Conservation (phyloP, 2,113 vertebrate genomes). For the Alouatta palliata region DNA sequence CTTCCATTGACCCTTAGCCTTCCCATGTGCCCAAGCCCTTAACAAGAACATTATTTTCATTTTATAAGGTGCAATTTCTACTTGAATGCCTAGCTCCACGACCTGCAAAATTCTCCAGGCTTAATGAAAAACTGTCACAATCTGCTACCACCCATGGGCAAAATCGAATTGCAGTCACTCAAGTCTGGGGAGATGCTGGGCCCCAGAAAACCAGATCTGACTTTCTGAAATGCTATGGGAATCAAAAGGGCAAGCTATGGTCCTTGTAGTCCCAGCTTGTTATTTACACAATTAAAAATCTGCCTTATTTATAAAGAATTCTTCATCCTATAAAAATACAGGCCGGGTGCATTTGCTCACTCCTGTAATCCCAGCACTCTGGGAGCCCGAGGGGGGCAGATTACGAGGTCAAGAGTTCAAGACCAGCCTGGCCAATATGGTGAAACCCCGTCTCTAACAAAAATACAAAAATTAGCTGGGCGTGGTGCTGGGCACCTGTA, state of each 20-base stretch:
- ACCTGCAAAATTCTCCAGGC: not conserved
- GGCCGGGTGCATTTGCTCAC: too few species aligned
- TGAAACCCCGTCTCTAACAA: too few species aligned
- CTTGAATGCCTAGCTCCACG: not conserved
- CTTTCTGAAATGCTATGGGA: not conserved
- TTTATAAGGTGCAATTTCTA: not conserved
- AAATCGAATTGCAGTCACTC: not conserved
- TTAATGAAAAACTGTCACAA: not conserved
- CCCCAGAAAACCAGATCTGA: not conserved
- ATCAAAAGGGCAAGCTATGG: not conserved
- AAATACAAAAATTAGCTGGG: too few species aligned
- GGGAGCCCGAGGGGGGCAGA: too few species aligned
- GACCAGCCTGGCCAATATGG: too few species aligned
- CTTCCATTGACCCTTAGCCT: not conserved
- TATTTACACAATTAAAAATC: not conserved
- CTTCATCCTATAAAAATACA: not conserved
- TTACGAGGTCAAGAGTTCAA: too few species aligned
- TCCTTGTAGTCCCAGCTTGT: not conserved
- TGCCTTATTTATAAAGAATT: not conserved
- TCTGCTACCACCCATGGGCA: not conserved
- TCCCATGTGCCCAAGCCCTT: not conserved
- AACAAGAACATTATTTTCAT: not conserved
- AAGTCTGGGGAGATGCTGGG: not conserved
- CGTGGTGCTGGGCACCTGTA: too few species aligned
- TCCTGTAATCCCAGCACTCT: too few species aligned